These are phyloP conservation scores for Junonia oenone DNA, from an alignment of 2,888 invertebrate genomes.

Conservation along the genomic window DNA sequence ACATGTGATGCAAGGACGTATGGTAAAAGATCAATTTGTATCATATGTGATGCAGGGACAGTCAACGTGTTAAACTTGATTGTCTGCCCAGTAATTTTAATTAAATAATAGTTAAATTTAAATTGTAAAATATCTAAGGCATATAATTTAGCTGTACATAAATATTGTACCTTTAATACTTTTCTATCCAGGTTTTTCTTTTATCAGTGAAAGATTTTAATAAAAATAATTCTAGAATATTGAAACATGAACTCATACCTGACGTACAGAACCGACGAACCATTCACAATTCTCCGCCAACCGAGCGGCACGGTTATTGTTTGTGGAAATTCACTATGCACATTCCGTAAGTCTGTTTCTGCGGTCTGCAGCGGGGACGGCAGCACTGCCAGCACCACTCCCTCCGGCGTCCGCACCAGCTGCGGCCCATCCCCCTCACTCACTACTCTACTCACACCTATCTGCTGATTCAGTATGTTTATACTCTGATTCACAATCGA, in stretches of 20 bases:
- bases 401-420: constrained; percentile 68
- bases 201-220: neutral
- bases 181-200: no score
- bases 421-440: constrained; percentile 59
- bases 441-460: constrained; percentile 59
- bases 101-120: no score
- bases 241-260: constrained; percentile 17
- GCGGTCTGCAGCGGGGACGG: constrained; percentile 47
- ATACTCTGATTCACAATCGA: constrained; percentile 76
- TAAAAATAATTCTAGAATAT: neutral
- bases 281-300: constrained; percentile 70
- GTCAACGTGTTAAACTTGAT: no score
- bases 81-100: no score
- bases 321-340: constrained; percentile 60
- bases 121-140: no score
- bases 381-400: constrained; percentile 69
- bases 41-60: no score
- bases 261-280: constrained; percentile 55
- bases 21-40: no score
- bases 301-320: constrained; percentile 71
- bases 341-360: constrained; percentile 53
- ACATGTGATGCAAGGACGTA: no score
- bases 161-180: no score
- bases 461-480: constrained; percentile 74
- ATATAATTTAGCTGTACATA: no score